phyloP scores from a whole-genome alignment of 1,140 invertebrate genomes.

The Drosophila littoralis region DNA sequence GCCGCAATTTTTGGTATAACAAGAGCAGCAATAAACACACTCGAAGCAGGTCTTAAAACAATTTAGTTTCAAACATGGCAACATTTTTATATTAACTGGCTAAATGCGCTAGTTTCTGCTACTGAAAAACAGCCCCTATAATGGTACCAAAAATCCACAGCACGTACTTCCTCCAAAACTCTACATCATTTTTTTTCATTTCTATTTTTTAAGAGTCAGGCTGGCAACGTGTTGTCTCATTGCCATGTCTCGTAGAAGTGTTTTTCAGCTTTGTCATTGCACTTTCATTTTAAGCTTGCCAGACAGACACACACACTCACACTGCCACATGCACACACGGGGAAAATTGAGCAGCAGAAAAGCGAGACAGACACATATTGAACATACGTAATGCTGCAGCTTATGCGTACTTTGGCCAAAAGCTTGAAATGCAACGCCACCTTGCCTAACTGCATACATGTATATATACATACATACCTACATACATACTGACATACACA shows the following conservation, averaged over 20 bases:
- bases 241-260: constrained; percentile 49
- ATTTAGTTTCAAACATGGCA: not conserved
- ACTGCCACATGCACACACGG: not conserved
- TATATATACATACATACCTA: constrained; percentile 6
- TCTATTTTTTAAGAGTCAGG: constrained; percentile 14
- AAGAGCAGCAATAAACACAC: not conserved
- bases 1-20: not conserved
- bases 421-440: constrained; percentile 60
- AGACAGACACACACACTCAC: constrained; percentile 16
- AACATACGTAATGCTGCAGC: constrained; percentile 74
- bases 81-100: no score
- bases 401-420: constrained; percentile 75
- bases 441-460: constrained; percentile 28
- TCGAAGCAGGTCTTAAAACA: not conserved
- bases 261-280: constrained; percentile 78
- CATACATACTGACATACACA: constrained; percentile 1
- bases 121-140: not conserved
- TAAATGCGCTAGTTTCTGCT: not conserved
- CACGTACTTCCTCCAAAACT: constrained; percentile 66
- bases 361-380: constrained; percentile 36
- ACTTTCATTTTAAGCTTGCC: constrained; percentile 73
- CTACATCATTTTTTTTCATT: constrained; percentile 38
- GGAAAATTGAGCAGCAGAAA: not conserved
- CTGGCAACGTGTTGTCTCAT: constrained; percentile 64
- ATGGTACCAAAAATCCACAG: constrained; percentile 23